Conservation (phyloP, 2,888 invertebrate species). For the Agriopis leucophaearia region DNA sequence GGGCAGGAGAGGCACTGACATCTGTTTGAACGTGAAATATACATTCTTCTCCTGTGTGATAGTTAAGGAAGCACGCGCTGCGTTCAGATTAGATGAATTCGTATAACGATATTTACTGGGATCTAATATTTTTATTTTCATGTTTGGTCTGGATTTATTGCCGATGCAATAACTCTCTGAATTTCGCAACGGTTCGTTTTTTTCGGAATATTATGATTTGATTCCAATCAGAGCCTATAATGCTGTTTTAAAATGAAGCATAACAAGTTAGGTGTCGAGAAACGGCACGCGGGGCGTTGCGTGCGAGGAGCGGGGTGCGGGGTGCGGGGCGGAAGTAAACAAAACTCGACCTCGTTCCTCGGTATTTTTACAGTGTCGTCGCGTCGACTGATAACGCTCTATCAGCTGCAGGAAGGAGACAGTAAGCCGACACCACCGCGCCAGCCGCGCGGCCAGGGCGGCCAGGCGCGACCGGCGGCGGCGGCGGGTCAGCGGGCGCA, state of each 20-base stretch:
- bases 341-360: constrained; percentile 11
- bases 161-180: constrained; percentile 16
- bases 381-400: constrained; percentile 17
- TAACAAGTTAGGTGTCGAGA: constrained; percentile 16
- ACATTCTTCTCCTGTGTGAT: constrained; percentile 8
- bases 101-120: background rate
- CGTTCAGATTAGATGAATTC: background rate
- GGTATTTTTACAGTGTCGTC: background rate
- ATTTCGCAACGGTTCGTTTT: constrained; percentile 12
- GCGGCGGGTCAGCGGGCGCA: background rate
- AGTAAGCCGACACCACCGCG: background rate
- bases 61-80: background rate
- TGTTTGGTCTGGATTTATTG: background rate
- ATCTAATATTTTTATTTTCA: background rate
- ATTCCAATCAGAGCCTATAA: constrained; percentile 24
- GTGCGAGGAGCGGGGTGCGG: constrained; percentile 4
- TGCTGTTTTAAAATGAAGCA: constrained; percentile 20
- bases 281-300: background rate
- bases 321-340: background rate
- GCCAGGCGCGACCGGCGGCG: background rate
- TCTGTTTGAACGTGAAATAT: constrained; percentile 16
- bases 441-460: background rate
- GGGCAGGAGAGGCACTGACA: constrained; percentile 15
- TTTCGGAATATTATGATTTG: constrained; percentile 23
- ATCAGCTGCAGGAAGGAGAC: constrained; percentile 12